Conservation (phyloP, 2,113 vertebrate genomes). For the Protobothrops mucrosquamatus region DNA sequence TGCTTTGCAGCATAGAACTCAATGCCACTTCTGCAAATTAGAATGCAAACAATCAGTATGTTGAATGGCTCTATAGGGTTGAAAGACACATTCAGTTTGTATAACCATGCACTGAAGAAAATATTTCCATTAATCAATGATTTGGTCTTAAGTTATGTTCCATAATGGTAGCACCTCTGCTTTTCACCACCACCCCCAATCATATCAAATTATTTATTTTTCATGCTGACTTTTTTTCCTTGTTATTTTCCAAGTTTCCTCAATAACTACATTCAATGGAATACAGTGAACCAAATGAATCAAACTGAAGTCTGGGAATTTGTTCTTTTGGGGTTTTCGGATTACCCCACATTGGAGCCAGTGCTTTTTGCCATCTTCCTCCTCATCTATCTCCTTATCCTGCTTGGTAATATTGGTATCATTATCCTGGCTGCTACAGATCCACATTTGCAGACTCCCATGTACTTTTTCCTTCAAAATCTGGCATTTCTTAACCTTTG, state of each 20-base stretch:
- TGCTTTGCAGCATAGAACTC: not conserved
- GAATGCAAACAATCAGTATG: not conserved
- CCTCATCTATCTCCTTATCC: slow-evolving; percentile 22
- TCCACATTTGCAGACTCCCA: slow-evolving; percentile 29
- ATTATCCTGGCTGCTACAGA: slow-evolving; percentile 11
- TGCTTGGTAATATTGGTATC: slow-evolving; percentile 42
- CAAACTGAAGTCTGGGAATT: slow-evolving; percentile 23
- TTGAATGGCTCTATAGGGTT: not conserved
- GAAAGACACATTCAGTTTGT: not conserved
- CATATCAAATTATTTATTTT: not conserved
- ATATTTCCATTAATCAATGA: not conserved
- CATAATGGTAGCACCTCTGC: not conserved
- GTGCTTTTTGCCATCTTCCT: slow-evolving; percentile 43
- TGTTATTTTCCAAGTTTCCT: not conserved
- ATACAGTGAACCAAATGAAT: not conserved
- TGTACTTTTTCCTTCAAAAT: slow-evolving; percentile 55
- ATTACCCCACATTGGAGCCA: not conserved
- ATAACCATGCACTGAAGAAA: not conserved
- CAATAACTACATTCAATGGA: not conserved
- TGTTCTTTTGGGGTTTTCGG: slow-evolving; percentile 37
- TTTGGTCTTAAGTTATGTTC: not conserved
- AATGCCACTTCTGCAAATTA: not conserved
- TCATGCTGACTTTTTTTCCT: not conserved
- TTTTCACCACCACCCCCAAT: not conserved
- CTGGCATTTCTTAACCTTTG: slow-evolving; percentile 55